Evolutionary conservation across 2,113 vertebrate genomes (phyloP).

Genomic region (Cariama cristata): DNA sequence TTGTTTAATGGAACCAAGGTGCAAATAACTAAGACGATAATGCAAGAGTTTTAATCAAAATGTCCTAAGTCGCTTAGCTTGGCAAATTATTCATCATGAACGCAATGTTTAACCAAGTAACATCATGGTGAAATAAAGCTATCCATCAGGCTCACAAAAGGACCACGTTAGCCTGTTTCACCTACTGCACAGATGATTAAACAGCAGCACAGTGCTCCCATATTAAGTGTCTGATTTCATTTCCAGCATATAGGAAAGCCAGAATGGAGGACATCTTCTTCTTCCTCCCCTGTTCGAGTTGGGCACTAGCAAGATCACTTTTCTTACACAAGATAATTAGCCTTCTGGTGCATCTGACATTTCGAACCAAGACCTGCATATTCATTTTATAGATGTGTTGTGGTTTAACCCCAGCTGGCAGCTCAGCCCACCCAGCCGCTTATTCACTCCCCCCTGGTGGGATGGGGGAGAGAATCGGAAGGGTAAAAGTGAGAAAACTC

Average conservation of each 20-base stretch:
- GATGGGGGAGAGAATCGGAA: too few species aligned
- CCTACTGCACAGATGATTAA: not conserved
- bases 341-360: too few species aligned
- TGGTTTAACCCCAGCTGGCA: not conserved
- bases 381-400: not conserved
- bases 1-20: not conserved
- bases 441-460: too few species aligned
- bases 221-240: not conserved
- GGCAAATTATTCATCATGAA: not conserved
- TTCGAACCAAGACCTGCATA: not conserved
- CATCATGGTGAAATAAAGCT: not conserved
- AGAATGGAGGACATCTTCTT: not conserved
- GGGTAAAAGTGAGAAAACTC: too few species aligned
- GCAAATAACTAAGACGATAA: not conserved
- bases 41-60: not conserved
- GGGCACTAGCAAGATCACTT: accelerated
- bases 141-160: not conserved
- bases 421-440: not conserved
- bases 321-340: too few species aligned
- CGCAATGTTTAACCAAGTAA: not conserved
- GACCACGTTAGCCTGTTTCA: not conserved
- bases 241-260: not conserved
- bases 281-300: not conserved
- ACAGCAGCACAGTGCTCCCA: not conserved
- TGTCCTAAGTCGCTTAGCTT: not conserved